Percentiles rank a stretch among this genome's conserved stretches.
phyloP scores from a whole-genome alignment of 2,888 invertebrate species.

The Ophion costatus region DNA sequence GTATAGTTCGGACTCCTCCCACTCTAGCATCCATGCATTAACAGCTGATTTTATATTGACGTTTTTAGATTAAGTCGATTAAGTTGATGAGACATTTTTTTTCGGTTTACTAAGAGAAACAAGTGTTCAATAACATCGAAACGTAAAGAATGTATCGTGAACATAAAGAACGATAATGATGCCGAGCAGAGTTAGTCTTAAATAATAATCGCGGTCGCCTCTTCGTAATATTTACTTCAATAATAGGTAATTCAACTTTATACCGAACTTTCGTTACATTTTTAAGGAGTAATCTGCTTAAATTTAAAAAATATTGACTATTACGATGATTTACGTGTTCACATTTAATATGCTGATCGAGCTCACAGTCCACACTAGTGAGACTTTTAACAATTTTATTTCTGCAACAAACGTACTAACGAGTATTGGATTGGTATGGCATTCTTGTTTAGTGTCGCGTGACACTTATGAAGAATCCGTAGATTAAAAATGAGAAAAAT shows the following conservation, averaged over 20 bases:
- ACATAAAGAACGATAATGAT: slow-evolving; percentile 27
- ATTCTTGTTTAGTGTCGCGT: no score
- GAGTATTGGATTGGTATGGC: no score
- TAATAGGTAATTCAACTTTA: background rate
- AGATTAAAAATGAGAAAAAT: background rate
- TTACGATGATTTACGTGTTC: no score
- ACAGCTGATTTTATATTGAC: slow-evolving; percentile 45
- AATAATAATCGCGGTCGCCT: slow-evolving; percentile 15
- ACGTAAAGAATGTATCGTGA: background rate
- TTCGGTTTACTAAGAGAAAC: background rate
- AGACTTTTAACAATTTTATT: no score
- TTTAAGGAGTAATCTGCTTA: background rate
- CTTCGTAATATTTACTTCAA: slow-evolving; percentile 12
- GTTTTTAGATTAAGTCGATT: slow-evolving; percentile 13
- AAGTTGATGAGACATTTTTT: background rate
- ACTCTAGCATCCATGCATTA: background rate
- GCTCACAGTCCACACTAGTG: no score
- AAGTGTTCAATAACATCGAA: background rate
- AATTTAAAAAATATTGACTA: no score
- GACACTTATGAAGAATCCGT: no score
- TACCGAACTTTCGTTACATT: background rate
- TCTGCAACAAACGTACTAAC: no score
- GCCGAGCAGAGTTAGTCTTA: slow-evolving; percentile 47
- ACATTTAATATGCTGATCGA: no score
- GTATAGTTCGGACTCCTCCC: no score